These are phyloP conservation scores for Apodemus agrarius DNA, from an alignment of 2,797 vertebrate species.

Conservation along the genomic window DNA sequence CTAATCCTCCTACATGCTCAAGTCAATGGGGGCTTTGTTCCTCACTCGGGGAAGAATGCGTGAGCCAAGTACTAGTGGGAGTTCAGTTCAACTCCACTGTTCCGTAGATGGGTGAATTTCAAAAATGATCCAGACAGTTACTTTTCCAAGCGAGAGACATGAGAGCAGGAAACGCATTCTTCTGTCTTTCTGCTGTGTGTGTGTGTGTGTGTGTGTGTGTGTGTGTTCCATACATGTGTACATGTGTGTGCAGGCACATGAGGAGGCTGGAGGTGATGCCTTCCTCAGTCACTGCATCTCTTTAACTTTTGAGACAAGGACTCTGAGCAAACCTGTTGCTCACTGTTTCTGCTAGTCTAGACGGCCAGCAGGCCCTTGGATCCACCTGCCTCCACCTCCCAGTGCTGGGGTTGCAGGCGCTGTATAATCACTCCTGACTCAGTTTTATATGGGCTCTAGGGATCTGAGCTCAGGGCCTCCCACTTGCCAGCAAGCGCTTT, in stretches of 20 bases:
- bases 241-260: neutral
- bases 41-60: constrained; percentile 89
- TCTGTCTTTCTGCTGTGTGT: neutral
- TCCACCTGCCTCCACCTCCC: neutral
- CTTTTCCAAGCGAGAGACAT: constrained; percentile 52
- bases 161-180: neutral
- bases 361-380: neutral
- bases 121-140: constrained; percentile 74
- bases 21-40: constrained; percentile 94
- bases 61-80: constrained; percentile 91
- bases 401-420: neutral
- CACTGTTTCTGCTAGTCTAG: neutral
- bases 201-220: neutral
- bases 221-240: neutral
- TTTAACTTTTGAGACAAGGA: neutral
- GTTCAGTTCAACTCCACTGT: constrained; percentile 85
- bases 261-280: neutral
- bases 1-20: constrained; percentile 86
- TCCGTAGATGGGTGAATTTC: constrained; percentile 80
- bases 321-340: neutral
- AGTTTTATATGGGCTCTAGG: neutral
- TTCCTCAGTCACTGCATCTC: neutral
- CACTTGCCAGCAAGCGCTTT: neutral
- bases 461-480: neutral
- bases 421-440: neutral